These are phyloP conservation scores for Pteruthius melanotis DNA, from an alignment of 2,113 vertebrate species.

Conservation along the genomic window DNA sequence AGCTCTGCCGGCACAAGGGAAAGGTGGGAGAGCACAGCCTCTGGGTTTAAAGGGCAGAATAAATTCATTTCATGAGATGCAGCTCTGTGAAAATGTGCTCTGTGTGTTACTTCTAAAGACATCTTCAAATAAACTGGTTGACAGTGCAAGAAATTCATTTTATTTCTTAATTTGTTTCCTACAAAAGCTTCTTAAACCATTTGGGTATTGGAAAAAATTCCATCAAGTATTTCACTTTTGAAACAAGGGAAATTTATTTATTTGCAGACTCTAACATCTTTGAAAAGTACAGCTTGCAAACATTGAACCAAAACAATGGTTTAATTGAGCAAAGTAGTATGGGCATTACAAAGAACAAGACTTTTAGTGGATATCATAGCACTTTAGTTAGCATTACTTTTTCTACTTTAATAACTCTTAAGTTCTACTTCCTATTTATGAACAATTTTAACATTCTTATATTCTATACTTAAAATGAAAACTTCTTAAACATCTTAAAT, in stretches of 20 bases:
- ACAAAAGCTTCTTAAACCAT: background rate
- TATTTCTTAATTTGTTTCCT: background rate
- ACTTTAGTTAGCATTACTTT: conserved; percentile 50
- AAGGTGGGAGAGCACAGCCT: background rate
- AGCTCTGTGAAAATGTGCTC: background rate
- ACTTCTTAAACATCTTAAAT: background rate
- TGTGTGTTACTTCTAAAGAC: background rate
- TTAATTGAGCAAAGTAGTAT: conserved; percentile 59
- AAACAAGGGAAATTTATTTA: background rate
- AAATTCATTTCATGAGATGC: background rate
- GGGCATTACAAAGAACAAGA: conserved; percentile 75
- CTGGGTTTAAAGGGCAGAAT: background rate
- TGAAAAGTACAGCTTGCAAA: conserved; percentile 74
- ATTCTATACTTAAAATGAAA: background rate
- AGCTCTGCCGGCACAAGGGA: background rate
- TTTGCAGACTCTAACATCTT: conserved; percentile 68
- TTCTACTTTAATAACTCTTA: conserved; percentile 69
- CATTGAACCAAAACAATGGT: conserved; percentile 27
- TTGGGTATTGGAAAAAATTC: background rate
- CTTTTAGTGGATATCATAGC: conserved; percentile 42
- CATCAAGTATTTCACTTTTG: background rate
- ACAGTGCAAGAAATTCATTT: background rate
- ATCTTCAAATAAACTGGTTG: background rate
- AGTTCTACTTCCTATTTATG: background rate
- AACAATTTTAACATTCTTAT: background rate